Conservation (phyloP, 2,797 vertebrate genomes). For the Sciurus vulgaris region DNA sequence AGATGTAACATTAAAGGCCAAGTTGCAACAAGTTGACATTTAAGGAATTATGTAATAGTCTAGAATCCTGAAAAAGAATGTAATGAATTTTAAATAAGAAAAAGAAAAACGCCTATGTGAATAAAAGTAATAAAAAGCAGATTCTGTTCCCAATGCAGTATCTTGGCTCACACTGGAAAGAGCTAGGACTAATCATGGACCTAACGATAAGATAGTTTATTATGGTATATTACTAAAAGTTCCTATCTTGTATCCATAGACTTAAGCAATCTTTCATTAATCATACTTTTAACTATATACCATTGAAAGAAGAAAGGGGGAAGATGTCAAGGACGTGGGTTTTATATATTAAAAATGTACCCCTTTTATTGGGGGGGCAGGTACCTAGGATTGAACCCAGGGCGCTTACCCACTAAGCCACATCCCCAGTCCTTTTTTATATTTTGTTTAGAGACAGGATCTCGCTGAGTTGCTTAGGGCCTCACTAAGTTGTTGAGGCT, state of each 20-base stretch:
- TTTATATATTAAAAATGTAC: slow-evolving; percentile 22
- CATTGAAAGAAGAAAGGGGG: slow-evolving; percentile 41
- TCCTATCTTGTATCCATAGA: background rate
- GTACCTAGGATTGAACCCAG: too few relatives aligned
- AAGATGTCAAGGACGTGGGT: background rate
- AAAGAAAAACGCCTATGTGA: slow-evolving; percentile 65
- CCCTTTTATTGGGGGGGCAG: too few relatives aligned
- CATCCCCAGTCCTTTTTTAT: too few relatives aligned
- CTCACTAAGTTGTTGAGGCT: too few relatives aligned
- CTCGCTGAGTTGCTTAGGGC: too few relatives aligned
- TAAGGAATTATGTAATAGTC: slow-evolving; percentile 78
- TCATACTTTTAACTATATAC: slow-evolving; percentile 3
- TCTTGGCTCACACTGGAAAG: slow-evolving; percentile 41
- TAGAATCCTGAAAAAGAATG: slow-evolving; percentile 74
- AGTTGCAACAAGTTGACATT: slow-evolving; percentile 77
- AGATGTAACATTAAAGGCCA: slow-evolving; percentile 56
- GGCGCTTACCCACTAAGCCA: too few relatives aligned
- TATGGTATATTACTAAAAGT: slow-evolving; percentile 19
- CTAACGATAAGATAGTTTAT: background rate
- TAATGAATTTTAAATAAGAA: slow-evolving; percentile 78
- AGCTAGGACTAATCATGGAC: slow-evolving; percentile 44
- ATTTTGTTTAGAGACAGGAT: too few relatives aligned
- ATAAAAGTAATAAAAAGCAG: slow-evolving; percentile 76
- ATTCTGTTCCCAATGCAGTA: slow-evolving; percentile 61
- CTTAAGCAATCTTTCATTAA: slow-evolving; percentile 32